These are phyloP conservation scores for Struthidea cinerea DNA, from an alignment of 2,113 vertebrate genomes.

Conservation along the genomic window DNA sequence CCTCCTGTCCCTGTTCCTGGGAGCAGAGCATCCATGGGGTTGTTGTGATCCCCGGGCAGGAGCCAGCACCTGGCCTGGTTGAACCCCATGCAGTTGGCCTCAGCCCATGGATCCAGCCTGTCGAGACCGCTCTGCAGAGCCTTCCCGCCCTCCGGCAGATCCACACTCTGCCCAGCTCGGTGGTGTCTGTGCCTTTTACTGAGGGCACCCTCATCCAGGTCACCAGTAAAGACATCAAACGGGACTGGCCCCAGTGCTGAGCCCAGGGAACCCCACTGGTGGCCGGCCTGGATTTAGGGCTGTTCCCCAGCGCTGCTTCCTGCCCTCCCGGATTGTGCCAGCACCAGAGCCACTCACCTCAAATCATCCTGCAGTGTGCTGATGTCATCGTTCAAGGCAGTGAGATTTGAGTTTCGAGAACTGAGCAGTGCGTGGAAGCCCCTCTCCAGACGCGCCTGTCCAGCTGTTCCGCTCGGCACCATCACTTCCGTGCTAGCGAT, in stretches of 20 bases:
- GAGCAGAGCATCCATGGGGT: not conserved
- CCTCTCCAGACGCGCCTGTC: not conserved
- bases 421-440: not conserved
- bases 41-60: not conserved
- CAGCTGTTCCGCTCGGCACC: not conserved
- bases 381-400: not conserved
- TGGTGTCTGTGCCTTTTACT: not conserved
- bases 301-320: not conserved
- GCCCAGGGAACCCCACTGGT: not conserved
- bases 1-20: not conserved
- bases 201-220: not conserved
- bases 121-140: not conserved
- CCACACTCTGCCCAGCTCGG: not conserved
- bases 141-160: not conserved
- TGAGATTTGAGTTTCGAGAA: not conserved
- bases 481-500: rapidly evolving
- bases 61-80: not conserved
- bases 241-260: not conserved
- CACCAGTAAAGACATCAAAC: too few relatives aligned
- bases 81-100: not conserved
- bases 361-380: not conserved
- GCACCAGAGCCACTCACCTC: not conserved
- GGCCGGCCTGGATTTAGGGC: not conserved
- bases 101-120: not conserved
- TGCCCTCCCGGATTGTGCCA: rapidly evolving